Percentiles rank a stretch among this genome's conserved stretches.
phyloP scores from a whole-genome alignment of 2,888 invertebrate species.

The Luperina nickerlii region DNA sequence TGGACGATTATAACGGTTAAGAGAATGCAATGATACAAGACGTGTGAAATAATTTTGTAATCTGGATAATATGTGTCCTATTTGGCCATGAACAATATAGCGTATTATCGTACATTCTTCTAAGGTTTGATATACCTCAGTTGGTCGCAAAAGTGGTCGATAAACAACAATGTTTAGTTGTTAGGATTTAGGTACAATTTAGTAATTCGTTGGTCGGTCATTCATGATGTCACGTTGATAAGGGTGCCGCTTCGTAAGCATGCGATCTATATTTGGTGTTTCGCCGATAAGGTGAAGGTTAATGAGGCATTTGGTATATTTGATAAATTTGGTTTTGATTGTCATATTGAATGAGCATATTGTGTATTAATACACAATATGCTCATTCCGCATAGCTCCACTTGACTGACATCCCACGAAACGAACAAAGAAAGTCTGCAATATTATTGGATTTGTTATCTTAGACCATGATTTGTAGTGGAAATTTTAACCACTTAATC shows the following conservation, averaged over 20 bases:
- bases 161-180: constrained; percentile 40
- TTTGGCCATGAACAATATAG: constrained; percentile 13
- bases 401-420: background rate
- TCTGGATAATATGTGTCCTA: constrained; percentile 5
- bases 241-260: constrained; percentile 69
- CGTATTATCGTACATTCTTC: constrained; percentile 33
- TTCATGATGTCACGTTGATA: constrained; percentile 74
- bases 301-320: constrained; percentile 69
- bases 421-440: constrained; percentile 37
- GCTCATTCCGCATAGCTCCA: background rate
- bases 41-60: constrained; percentile 27
- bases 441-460: constrained; percentile 48
- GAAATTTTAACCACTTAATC: constrained; percentile 79
- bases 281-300: constrained; percentile 84
- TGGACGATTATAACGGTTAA: constrained; percentile 42
- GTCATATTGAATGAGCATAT: too few relatives aligned
- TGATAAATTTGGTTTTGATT: constrained; percentile 40
- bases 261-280: constrained; percentile 76
- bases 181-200: constrained; percentile 49
- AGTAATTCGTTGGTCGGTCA: constrained; percentile 44
- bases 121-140: constrained; percentile 14
- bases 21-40: constrained; percentile 21
- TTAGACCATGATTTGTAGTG: constrained; percentile 74
- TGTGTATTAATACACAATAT: constrained; percentile 11
- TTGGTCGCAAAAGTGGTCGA: constrained; percentile 12